A percentile compares a stretch with the other conserved stretches of the same genome.
phyloP scores from a whole-genome alignment of 2,113 vertebrate species.

The Heliornis fulica region DNA sequence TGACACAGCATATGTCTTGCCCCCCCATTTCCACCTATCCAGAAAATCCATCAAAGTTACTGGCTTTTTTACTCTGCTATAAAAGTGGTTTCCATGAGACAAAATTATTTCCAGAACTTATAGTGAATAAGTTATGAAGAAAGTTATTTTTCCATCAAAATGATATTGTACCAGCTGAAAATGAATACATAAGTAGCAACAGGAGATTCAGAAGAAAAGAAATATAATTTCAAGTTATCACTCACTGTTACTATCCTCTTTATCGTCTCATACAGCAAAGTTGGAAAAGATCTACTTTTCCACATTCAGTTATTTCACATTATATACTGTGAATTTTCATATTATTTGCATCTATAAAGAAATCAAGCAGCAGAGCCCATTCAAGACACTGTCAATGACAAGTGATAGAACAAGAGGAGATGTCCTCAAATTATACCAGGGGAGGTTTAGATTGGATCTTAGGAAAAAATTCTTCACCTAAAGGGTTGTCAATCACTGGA shows the following conservation, averaged over 20 bases:
- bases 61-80: background rate
- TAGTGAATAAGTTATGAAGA: background rate
- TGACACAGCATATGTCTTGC: background rate
- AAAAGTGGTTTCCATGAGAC: background rate
- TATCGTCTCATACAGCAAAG: background rate
- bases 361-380: background rate
- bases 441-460: no score
- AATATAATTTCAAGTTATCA: background rate
- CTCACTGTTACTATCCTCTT: background rate
- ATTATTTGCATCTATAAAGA: background rate
- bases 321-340: background rate
- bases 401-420: background rate
- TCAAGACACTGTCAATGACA: background rate
- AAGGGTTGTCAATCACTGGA: no score
- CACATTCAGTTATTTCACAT: background rate
- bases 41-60: conserved; percentile 1
- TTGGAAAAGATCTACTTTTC: background rate
- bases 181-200: background rate
- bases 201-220: background rate
- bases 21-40: background rate
- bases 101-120: background rate
- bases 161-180: background rate
- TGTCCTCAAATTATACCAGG: no score
- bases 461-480: no score
- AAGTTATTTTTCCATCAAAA: background rate